Evolutionary conservation across 2,888 invertebrate species (phyloP), one percentile per base, ranked within the genome.

Genomic region (Gasteruption jaculator): DNA sequence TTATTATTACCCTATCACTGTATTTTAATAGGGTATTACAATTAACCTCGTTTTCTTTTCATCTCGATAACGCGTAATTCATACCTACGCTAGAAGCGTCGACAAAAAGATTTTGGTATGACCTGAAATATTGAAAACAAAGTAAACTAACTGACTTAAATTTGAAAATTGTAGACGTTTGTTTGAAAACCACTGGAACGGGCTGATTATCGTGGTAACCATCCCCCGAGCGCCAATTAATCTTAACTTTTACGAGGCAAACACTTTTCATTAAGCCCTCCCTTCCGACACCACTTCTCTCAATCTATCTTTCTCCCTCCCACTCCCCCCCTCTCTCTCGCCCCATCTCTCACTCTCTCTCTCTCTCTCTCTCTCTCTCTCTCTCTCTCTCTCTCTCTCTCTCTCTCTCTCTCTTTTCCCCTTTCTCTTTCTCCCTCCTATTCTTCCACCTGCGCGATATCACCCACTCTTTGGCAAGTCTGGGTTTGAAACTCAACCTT

Each of bases 161-260:
- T n/a, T n/a, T n/a, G n/a, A n/a, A n/a, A n/a, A n/a, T n/a, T n/a
- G n/a, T n/a, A n/a, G n/a, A n/a, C n/a, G n/a, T 19, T 32, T 40
- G 57, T 60, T 60, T 65, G 67, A 65, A 61, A 65, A 65, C 67
- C 65, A 67, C 67, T 65, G 67, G 58, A 56, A 41, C 52, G 34
- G 58, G 64, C 65, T 67, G 67, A 67, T 66, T 67, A 67, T 61
- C 67, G 65, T 62, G 62, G 61, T 67, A 67, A 67, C 67, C 67
- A 62, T 56, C 65, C 65, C 65, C 65, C 62, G 60, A 67, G 64
- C 64, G 65, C 61, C 65, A 67, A 67, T 67, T 67, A 67, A 67
- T 67, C 67, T 67, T 67, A 67, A 67, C 67, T 67, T 67, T 67
- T 67, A 67, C 67, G 67, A 65, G 62, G 64, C 67, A 67, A 67